Conservation (phyloP, 1,140 invertebrate genomes). For the Drosophila sechellia region DNA sequence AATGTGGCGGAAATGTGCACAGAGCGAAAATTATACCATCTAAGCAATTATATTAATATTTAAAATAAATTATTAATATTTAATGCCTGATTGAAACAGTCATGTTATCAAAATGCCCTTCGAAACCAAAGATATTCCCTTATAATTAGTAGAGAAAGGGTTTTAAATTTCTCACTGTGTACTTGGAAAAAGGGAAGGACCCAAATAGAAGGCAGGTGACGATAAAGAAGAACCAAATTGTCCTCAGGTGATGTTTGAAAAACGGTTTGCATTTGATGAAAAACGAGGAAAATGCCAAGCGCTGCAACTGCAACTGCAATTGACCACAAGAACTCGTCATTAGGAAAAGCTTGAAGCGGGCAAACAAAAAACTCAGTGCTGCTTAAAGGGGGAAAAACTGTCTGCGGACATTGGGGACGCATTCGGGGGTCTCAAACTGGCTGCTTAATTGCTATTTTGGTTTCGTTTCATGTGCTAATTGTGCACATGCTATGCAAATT, state of each 20-base stretch:
- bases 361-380: conserved; percentile 1
- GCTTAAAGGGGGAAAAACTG: background rate
- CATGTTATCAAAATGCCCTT: no score
- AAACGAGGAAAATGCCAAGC: conserved; percentile 15
- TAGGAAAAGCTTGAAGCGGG: conserved; percentile 15
- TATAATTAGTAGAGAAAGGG: background rate
- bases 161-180: background rate
- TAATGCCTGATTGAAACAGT: no score
- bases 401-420: no score
- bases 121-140: no score
- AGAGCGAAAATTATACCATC: background rate
- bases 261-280: conserved; percentile 14
- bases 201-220: background rate
- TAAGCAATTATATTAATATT: no score
- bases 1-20: conserved; percentile 9
- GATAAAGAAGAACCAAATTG: background rate
- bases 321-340: conserved; percentile 41
- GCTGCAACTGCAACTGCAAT: conserved; percentile 27
- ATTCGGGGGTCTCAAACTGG: conserved; percentile 9
- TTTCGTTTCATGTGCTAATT: conserved; percentile 46
- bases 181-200: no score
- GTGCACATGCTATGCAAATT: conserved; percentile 38
- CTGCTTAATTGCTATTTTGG: conserved; percentile 44
- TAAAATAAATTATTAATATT: no score
- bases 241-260: conserved; percentile 12